These are phyloP conservation scores for Origma solitaria DNA, from an alignment of 2,113 vertebrate species.

Conservation along the genomic window DNA sequence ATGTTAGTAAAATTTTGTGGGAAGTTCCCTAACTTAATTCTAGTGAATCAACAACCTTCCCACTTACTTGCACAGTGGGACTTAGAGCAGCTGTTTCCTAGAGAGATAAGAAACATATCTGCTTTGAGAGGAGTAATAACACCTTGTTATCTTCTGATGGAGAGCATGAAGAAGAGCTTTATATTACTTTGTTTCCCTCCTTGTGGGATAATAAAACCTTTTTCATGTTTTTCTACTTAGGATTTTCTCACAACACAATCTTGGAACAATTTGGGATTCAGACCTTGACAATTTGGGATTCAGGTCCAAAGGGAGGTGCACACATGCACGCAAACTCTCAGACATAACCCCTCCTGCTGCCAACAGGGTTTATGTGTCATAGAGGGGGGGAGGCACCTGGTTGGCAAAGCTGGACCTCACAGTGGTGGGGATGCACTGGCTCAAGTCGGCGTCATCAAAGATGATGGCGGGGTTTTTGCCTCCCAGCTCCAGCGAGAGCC, in stretches of 20 bases:
- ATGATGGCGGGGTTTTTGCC: slow-evolving; percentile 94
- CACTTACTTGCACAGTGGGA: neutral
- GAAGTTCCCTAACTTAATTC: neutral
- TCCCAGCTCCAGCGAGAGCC: slow-evolving; percentile 91
- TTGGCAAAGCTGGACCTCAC: slow-evolving; percentile 93
- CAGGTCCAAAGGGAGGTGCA: neutral
- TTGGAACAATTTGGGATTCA: neutral
- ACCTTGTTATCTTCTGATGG: neutral
- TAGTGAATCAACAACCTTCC: neutral
- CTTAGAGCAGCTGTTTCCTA: neutral
- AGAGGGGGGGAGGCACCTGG: slow-evolving; percentile 74
- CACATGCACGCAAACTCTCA: rapidly evolving
- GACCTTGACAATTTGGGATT: neutral
- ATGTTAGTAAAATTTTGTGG: neutral
- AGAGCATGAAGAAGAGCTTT: neutral
- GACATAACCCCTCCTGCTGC: rapidly evolving
- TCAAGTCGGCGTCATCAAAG: slow-evolving; percentile 88
- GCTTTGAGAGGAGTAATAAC: neutral
- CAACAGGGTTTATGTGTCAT: rapidly evolving
- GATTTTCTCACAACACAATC: neutral
- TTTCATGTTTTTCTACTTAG: neutral
- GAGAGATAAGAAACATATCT: neutral
- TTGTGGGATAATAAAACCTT: neutral
- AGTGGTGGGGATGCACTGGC: slow-evolving; percentile 83
- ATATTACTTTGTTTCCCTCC: neutral